Evolutionary conservation across 2,797 vertebrate species (phyloP).

Genomic region (Columba guinea): DNA sequence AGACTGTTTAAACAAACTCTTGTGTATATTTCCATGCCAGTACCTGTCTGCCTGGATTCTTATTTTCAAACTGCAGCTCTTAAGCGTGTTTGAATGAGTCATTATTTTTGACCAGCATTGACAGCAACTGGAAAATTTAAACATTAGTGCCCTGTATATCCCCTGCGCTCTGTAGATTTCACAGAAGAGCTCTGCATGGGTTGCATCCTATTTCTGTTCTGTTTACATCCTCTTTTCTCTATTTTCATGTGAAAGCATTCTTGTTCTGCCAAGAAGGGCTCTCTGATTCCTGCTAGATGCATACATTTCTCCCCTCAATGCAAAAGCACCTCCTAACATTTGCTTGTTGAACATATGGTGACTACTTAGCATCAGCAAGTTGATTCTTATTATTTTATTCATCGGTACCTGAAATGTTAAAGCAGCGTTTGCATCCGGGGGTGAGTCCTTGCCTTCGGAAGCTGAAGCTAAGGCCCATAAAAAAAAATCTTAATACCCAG

Average conservation of each 20-base stretch:
- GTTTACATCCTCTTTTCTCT: background rate
- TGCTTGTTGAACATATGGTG: background rate
- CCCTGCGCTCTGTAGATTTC: background rate
- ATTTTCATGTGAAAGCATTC: background rate
- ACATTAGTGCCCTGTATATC: background rate
- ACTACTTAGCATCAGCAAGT: background rate
- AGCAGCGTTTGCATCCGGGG: background rate
- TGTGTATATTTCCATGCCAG: conserved; percentile 37
- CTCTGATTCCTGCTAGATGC: background rate
- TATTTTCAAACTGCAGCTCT: conserved; percentile 35
- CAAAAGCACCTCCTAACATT: background rate
- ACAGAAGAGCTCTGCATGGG: background rate
- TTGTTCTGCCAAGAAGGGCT: background rate
- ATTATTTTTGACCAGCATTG: background rate
- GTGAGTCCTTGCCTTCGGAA: background rate
- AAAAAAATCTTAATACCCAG: background rate
- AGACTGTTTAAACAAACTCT: conserved; percentile 50
- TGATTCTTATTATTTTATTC: background rate
- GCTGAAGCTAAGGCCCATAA: background rate
- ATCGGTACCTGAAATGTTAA: background rate
- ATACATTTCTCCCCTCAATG: fast-evolving
- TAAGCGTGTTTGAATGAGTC: conserved; percentile 29
- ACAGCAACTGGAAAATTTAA: conserved; percentile 7
- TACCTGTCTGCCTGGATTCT: conserved; percentile 51
- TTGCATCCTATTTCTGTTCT: background rate